phyloP scores from a whole-genome alignment of 2,888 invertebrate species.

The Hemithea aestivaria region DNA sequence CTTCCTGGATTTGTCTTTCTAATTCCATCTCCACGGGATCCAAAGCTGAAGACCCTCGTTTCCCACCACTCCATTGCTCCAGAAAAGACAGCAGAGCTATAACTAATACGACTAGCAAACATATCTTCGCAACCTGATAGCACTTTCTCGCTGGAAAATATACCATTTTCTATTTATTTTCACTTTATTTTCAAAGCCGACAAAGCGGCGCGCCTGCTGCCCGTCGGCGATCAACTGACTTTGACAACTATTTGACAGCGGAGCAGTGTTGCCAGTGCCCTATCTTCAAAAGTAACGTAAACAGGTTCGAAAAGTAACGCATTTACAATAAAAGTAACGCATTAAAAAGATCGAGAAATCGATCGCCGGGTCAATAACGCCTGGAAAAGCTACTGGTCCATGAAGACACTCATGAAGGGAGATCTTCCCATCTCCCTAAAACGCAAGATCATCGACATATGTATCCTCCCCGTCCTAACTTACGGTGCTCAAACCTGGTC shows the following conservation, averaged over 20 bases:
- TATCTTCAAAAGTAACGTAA: no score
- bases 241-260: slow-evolving; percentile 42
- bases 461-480: no score
- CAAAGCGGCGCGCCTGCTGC: slow-evolving; percentile 30
- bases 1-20: slow-evolving; percentile 77
- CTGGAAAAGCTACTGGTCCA: no score
- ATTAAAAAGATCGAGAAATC: no score
- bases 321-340: no score
- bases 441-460: no score
- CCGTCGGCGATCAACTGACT: slow-evolving; percentile 44
- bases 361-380: no score
- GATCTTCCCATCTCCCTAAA: no score
- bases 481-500: no score
- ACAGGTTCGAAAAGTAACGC: no score
- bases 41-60: slow-evolving; percentile 43
- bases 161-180: slow-evolving; percentile 44
- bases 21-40: slow-evolving; percentile 45
- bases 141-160: slow-evolving; percentile 65
- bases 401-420: no score
- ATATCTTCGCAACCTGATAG: slow-evolving; percentile 55
- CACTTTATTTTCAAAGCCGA: slow-evolving; percentile 14
- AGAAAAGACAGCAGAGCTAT: slow-evolving; percentile 55
- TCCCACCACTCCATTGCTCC: slow-evolving; percentile 68
- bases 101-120: slow-evolving; percentile 50
- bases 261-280: no score